phyloP scores from a whole-genome alignment of 2,113 vertebrate species.

The Athene noctua region DNA sequence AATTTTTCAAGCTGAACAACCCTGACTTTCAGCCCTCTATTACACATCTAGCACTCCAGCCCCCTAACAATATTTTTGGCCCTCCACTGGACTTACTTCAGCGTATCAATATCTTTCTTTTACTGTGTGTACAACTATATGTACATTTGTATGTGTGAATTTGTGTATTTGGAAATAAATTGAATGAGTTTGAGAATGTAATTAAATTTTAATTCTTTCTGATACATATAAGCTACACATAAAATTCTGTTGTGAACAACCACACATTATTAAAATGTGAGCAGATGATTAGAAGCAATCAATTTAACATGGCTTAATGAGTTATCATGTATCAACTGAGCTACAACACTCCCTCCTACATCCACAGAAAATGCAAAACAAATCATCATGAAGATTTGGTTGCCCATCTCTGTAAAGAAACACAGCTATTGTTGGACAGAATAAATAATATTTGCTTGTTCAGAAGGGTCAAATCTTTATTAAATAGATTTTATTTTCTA shows the following conservation, averaged over 20 bases:
- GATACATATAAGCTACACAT: neutral
- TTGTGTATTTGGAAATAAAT: neutral
- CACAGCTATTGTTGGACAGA: neutral
- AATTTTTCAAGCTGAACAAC: neutral
- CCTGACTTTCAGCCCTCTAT: neutral
- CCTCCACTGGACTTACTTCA: neutral
- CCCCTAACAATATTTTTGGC: neutral
- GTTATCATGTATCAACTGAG: neutral
- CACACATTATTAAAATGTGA: neutral
- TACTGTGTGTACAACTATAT: neutral
- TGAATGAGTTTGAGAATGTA: neutral
- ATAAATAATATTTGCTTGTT: neutral
- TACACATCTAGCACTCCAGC: fast-evolving
- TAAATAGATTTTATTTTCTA: neutral
- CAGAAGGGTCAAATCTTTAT: neutral
- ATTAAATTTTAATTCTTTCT: neutral
- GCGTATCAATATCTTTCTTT: neutral
- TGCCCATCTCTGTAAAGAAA: neutral
- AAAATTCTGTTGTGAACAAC: neutral
- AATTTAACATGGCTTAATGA: neutral
- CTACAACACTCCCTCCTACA: neutral
- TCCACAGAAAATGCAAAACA: neutral
- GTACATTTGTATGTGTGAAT: neutral
- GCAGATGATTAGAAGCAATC: neutral
- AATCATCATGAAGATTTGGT: neutral